A percentile compares a stretch with the other conserved stretches of the same genome.
These are phyloP conservation scores for Drosophila jambulina DNA, from an alignment of 1,140 invertebrate species.

Conservation along the genomic window DNA sequence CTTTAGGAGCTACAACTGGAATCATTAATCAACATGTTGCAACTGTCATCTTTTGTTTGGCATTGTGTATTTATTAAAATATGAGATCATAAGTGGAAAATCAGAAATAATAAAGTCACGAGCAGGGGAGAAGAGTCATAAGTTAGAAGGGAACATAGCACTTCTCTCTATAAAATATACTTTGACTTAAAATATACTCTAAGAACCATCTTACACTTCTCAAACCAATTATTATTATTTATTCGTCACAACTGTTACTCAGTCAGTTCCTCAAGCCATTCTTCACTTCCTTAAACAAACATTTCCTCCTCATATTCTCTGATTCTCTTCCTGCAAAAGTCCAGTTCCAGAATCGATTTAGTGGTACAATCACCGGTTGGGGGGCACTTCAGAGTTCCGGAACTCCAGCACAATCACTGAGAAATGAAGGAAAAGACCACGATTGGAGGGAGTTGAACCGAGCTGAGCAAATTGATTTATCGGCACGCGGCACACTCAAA, in stretches of 20 bases:
- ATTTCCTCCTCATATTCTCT: slow-evolving; percentile 8
- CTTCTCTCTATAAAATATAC: background rate
- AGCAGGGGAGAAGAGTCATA: background rate
- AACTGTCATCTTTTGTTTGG: slow-evolving; percentile 5
- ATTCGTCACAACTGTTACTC: background rate
- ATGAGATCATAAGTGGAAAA: slow-evolving; percentile 1
- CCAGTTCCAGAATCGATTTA: slow-evolving; percentile 31
- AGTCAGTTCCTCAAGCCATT: background rate
- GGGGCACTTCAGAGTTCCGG: slow-evolving; percentile 23
- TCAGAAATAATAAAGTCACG: background rate
- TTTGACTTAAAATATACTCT: background rate
- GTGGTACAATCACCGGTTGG: slow-evolving; percentile 21
- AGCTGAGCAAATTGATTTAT: slow-evolving; percentile 75
- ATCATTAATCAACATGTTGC: slow-evolving; percentile 31
- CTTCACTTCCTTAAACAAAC: slow-evolving; percentile 1
- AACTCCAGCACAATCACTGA: slow-evolving; percentile 54
- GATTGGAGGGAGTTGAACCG: slow-evolving; percentile 6
- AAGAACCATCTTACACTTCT: background rate
- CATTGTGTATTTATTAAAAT: slow-evolving; percentile 1
- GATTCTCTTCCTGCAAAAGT: slow-evolving; percentile 15
- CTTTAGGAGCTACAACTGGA: background rate
- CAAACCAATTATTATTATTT: slow-evolving; percentile 13
- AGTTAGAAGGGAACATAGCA: background rate
- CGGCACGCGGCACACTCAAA: slow-evolving; percentile 63
- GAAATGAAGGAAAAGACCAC: slow-evolving; percentile 44